These are phyloP conservation scores for Dissostichus mawsoni DNA, from an alignment of 2,113 vertebrate species.

Conservation along the genomic window DNA sequence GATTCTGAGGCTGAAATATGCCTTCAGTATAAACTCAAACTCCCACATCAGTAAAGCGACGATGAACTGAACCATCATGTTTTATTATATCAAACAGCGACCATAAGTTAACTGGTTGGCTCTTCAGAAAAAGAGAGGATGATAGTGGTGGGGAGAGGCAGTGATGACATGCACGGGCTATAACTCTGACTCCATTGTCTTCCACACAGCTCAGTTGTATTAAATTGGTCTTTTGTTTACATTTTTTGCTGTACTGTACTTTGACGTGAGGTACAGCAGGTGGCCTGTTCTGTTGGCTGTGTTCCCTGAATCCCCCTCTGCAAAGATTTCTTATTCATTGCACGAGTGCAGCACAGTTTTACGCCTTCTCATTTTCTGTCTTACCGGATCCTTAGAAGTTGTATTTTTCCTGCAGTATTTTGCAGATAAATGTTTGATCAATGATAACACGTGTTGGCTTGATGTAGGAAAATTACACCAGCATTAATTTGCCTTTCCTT, in stretches of 20 bases:
- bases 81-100: background rate
- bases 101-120: background rate
- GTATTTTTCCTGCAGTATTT: slow-evolving; percentile 10
- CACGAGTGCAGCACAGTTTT: slow-evolving; percentile 31
- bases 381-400: background rate
- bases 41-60: background rate
- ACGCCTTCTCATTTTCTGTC: slow-evolving; percentile 9
- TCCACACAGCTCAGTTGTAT: slow-evolving; percentile 23
- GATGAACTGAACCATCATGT: background rate
- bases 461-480: slow-evolving; percentile 4
- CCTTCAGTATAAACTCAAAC: slow-evolving; percentile 19
- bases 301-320: slow-evolving; percentile 41
- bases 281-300: slow-evolving; percentile 63
- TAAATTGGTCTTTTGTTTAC: slow-evolving; percentile 39
- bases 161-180: background rate
- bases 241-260: slow-evolving; percentile 33
- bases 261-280: slow-evolving; percentile 45
- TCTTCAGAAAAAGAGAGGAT: background rate
- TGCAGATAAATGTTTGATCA: slow-evolving; percentile 4
- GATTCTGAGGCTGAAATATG: slow-evolving; percentile 21
- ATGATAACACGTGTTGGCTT: background rate
- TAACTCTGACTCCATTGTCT: background rate
- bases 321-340: slow-evolving; percentile 47
- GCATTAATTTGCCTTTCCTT: slow-evolving; percentile 12
- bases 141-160: background rate